phyloP scores from a whole-genome alignment of 2,888 invertebrate genomes.

The Drosophila quinaria region DNA sequence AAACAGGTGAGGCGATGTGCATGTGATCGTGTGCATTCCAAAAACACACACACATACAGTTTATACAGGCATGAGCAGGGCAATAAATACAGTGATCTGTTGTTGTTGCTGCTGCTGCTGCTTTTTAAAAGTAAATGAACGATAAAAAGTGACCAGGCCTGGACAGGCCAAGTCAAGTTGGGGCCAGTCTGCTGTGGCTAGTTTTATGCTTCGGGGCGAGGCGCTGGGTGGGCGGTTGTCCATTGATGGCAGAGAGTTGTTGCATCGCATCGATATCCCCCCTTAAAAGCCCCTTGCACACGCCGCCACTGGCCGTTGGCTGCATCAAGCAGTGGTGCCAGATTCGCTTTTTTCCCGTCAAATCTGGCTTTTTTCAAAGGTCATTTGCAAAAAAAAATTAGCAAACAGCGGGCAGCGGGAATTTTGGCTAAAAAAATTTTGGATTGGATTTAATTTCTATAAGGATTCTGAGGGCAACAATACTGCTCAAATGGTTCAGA shows the following conservation, averaged over 20 bases:
- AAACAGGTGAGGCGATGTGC: constrained; percentile 75
- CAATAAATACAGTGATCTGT: constrained; percentile 71
- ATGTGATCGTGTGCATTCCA: constrained; percentile 77
- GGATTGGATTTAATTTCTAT: too few relatives aligned
- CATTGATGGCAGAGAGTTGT: constrained; percentile 5
- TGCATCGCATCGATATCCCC: neutral
- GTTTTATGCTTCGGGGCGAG: constrained; percentile 20
- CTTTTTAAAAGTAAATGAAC: constrained; percentile 80
- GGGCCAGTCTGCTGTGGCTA: constrained; percentile 38
- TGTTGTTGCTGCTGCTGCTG: constrained; percentile 56
- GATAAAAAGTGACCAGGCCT: constrained; percentile 74
- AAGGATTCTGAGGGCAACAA: too few relatives aligned
- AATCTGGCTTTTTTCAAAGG: too few relatives aligned
- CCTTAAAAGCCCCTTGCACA: constrained; percentile 21
- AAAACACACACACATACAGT: constrained; percentile 50
- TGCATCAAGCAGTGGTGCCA: too few relatives aligned
- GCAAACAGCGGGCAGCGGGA: too few relatives aligned
- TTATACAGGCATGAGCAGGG: constrained; percentile 63
- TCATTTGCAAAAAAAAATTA: too few relatives aligned
- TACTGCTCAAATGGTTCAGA: too few relatives aligned
- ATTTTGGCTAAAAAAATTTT: too few relatives aligned
- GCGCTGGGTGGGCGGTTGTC: constrained; percentile 10
- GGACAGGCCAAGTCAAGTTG: constrained; percentile 54
- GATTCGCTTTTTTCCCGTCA: too few relatives aligned
- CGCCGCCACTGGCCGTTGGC: constrained; percentile 65